Evolutionary conservation across 2,888 invertebrate species (phyloP), one percentile per base, ranked within the genome.

Genomic region (Pheosia tremula): DNA sequence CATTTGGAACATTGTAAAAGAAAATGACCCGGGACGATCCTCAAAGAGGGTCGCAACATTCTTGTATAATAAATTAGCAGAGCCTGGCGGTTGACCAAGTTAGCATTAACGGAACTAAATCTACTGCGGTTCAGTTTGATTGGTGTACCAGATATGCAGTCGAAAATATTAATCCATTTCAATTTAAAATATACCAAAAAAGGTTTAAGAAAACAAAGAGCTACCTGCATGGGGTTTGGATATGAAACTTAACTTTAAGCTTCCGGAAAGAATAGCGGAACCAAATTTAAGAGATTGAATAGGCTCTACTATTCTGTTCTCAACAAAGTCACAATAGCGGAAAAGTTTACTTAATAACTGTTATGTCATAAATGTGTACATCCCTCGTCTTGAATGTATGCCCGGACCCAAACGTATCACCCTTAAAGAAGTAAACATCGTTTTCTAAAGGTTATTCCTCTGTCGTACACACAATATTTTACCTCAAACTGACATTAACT

Each of bases 21-120:
- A 4, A 53, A n/a, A 53, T 5, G 37, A 53, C 37, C 11, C 4
- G 53, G 37, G 53, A 11, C 11, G 37, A 5, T 53, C 50, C 5
- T 50, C 10, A 36, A 53, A 37, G 37, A 37, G 36, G 50, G 24
- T 37, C 37, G 11, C 53, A 4, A 53, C 37, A 53, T 37, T 53
- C 53, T 5, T 53, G 53, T 36, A 37, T 53, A 53, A 53, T 53
- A 53, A 53, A 37, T 50, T 24, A 50, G 50, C 50, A 50, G 24
- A 8, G 10, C 3, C 37, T 53, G 53, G 53, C 53, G 11, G 37
- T 38, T 36, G 37, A 37, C 53, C 53, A 53, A 11, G 37, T 3
- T 10, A 37, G 37, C 53, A 37, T 53, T 53, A 53, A 37, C 10
- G 53, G 37, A 53, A 37, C 53, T 11, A 53, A 53, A 37, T 37